phyloP scores from a whole-genome alignment of 2,888 invertebrate genomes.

The Apoderus coryli region DNA sequence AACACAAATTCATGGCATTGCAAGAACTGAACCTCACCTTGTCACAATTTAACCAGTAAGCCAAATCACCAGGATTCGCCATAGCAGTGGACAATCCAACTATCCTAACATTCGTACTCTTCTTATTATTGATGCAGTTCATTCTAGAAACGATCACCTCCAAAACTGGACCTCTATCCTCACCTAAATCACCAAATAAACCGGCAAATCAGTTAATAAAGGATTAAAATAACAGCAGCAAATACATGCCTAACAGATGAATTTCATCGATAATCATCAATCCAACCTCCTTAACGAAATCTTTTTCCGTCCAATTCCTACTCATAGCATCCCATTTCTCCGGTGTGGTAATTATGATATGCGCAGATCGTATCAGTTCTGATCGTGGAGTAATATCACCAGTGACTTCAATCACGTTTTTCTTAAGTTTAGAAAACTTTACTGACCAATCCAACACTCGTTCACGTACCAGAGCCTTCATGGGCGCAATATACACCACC shows the following conservation, averaged over 20 bases:
- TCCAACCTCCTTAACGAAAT: slow-evolving; percentile 82
- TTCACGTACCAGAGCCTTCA: slow-evolving; percentile 95
- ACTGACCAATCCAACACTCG: slow-evolving; percentile 90
- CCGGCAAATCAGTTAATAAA: background rate
- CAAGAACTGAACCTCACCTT: slow-evolving; percentile 25
- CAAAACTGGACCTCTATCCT: slow-evolving; percentile 76
- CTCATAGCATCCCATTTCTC: slow-evolving; percentile 99
- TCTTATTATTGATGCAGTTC: slow-evolving; percentile 89
- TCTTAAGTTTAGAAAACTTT: slow-evolving; percentile 55
- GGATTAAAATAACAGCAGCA: background rate
- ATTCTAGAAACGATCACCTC: slow-evolving; percentile 97
- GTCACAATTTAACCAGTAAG: slow-evolving; percentile 88
- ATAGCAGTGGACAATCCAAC: slow-evolving; percentile 94
- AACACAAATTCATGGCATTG: no score
- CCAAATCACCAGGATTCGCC: slow-evolving; percentile 93
- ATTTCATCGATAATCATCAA: slow-evolving; percentile 97
- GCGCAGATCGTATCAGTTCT: slow-evolving; percentile 64
- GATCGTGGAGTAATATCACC: slow-evolving; percentile 85
- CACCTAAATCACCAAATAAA: slow-evolving; percentile 38
- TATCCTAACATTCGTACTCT: slow-evolving; percentile 66
- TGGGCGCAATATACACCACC: slow-evolving; percentile 94
- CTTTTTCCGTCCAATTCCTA: slow-evolving; percentile 93
- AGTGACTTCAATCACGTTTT: slow-evolving; percentile 88
- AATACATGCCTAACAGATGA: slow-evolving; percentile 81
- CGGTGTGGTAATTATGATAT: slow-evolving; percentile 96